Percentiles rank a stretch among this genome's conserved stretches.
phyloP scores from a whole-genome alignment of 2,113 vertebrate species.

The Cromileptes altivelis region DNA sequence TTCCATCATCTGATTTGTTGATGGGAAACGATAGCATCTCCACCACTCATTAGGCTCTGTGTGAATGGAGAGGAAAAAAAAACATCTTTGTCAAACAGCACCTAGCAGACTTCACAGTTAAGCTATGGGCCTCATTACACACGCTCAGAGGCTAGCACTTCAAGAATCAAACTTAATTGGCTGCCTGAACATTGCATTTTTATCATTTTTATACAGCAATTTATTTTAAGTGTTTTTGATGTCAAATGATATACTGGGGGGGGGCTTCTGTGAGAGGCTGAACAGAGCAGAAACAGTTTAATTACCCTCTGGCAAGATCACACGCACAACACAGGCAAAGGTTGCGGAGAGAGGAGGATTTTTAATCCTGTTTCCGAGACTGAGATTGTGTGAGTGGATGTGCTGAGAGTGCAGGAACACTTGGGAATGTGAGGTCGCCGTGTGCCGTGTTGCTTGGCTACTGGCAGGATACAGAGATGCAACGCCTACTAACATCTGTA shows the following conservation, averaged over 20 bases:
- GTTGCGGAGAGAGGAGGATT: slow-evolving; percentile 18
- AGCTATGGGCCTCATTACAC: slow-evolving; percentile 66
- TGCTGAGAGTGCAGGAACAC: slow-evolving; percentile 45
- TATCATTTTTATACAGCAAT: slow-evolving; percentile 53
- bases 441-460: slow-evolving; percentile 51
- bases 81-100: slow-evolving; percentile 38
- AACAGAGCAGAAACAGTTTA: slow-evolving; percentile 35
- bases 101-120: slow-evolving; percentile 50
- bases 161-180: slow-evolving; percentile 66
- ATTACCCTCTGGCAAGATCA: slow-evolving; percentile 45
- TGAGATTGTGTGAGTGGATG: slow-evolving; percentile 9
- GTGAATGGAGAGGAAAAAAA: slow-evolving; percentile 16
- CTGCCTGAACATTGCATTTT: slow-evolving; percentile 60
- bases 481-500: slow-evolving; percentile 64
- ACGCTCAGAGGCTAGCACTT: slow-evolving; percentile 53
- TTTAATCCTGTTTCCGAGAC: slow-evolving; percentile 23
- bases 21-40: slow-evolving; percentile 41
- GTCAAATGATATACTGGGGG: slow-evolving; percentile 43
- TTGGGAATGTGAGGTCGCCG: slow-evolving; percentile 23
- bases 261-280: slow-evolving; percentile 7
- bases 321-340: slow-evolving; percentile 23
- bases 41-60: slow-evolving; percentile 48
- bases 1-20: slow-evolving; percentile 41
- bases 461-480: slow-evolving; percentile 36
- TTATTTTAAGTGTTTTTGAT: slow-evolving; percentile 64